phyloP scores from a whole-genome alignment of 1,140 invertebrate genomes.

The Microplitis demolitor region DNA sequence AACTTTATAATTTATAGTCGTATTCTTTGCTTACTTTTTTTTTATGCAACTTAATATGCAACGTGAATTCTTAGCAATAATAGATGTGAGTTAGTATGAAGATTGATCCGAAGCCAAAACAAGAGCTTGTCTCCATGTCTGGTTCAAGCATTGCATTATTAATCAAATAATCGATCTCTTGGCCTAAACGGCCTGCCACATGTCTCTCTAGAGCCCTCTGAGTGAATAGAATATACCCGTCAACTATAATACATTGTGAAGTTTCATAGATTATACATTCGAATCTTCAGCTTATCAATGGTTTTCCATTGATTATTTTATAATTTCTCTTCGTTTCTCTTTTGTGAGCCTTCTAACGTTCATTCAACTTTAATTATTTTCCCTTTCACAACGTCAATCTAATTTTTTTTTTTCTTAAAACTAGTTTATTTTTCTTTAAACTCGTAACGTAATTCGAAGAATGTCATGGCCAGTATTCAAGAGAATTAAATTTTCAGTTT shows the following conservation, averaged over 20 bases:
- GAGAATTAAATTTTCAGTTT: neutral
- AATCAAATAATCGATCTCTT: conserved; percentile 50
- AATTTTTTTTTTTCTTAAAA: neutral
- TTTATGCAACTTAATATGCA: too few relatives aligned
- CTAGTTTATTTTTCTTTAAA: neutral
- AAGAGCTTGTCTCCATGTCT: conserved; percentile 23
- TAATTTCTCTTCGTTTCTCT: neutral
- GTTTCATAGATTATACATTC: conserved; percentile 1
- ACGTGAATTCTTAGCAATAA: too few relatives aligned
- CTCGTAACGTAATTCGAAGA: neutral
- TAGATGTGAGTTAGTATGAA: neutral
- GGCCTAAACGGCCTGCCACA: conserved; percentile 31
- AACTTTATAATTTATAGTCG: too few relatives aligned
- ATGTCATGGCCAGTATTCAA: neutral
- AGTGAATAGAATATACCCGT: neutral
- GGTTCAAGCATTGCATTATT: conserved; percentile 45
- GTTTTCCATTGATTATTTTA: neutral
- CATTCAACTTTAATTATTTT: neutral
- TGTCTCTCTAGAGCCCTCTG: neutral
- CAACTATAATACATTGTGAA: neutral
- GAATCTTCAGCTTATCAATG: neutral
- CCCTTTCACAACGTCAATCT: neutral
- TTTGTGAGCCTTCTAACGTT: neutral
- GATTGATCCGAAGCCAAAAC: conserved; percentile 6
- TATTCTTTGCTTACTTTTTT: too few relatives aligned